Evolutionary conservation across 1,140 invertebrate species (phyloP).

Genomic region (Drosophila nigromelanica): DNA sequence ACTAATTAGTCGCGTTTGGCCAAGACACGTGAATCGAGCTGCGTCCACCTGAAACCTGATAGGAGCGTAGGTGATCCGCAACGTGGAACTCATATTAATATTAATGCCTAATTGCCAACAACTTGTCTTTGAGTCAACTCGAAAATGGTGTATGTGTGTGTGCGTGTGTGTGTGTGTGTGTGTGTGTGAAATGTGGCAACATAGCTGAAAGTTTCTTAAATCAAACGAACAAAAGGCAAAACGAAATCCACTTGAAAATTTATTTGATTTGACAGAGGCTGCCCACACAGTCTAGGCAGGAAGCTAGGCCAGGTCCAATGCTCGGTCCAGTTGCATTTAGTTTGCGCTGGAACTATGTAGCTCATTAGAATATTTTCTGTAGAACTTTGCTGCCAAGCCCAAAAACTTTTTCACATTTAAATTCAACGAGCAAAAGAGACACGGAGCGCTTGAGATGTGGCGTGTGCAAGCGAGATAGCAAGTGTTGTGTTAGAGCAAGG

Average conservation of each 20-base stretch:
- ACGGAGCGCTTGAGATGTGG: no score
- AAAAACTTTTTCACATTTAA: conserved; percentile 48
- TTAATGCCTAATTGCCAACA: conserved; percentile 68
- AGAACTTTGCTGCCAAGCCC: conserved; percentile 39
- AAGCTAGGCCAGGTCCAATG: conserved; percentile 19
- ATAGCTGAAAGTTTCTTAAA: conserved; percentile 10
- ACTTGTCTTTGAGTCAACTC: conserved; percentile 41
- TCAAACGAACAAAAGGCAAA: not conserved
- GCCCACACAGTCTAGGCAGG: conserved; percentile 43
- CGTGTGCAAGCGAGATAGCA: conserved; percentile 10
- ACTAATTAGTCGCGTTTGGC: conserved; percentile 69
- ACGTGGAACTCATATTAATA: conserved; percentile 66
- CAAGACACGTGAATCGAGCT: conserved; percentile 66
- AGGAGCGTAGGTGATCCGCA: conserved; percentile 9
- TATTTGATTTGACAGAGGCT: conserved; percentile 56
- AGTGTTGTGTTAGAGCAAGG: conserved; percentile 6
- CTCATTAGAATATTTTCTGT: conserved; percentile 80
- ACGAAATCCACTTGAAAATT: conserved; percentile 45
- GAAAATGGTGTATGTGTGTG: not conserved
- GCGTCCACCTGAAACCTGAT: conserved; percentile 3
- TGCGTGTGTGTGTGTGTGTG: not conserved
- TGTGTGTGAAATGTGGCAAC: conserved; percentile 6
- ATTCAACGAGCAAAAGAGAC: conserved; percentile 27
- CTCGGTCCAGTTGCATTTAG: conserved; percentile 17
- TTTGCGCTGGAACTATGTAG: conserved; percentile 60